Evolutionary conservation across 92 coral and sea anemone genomes (phyloP), one percentile per base, ranked within the genome.

Genomic region (Actinostola sp.): DNA sequence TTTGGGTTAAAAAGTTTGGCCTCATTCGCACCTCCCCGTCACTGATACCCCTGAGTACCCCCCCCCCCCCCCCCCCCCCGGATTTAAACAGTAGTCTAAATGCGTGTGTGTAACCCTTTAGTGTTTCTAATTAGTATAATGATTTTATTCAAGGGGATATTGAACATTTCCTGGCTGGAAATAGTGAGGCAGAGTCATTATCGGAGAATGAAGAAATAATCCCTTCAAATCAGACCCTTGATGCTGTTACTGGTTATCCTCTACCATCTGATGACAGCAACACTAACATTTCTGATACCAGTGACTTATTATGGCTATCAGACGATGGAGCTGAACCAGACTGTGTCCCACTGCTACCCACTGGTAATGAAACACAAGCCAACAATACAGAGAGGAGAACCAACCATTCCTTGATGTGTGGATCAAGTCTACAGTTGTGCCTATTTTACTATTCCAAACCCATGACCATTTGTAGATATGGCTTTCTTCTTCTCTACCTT

Each of bases 151-250:
- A 49, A 83, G 88, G 44, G 71, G 83, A 77, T 64, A 62, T 84
- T 75, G 71, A 81, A 33, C 33, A 32, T 20, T 84, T 84, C 42
- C 53, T 84, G 10, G 66, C 89, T 43, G 89, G 89, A 31, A 75
- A 54, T 46, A 21, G 19, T 5, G 25, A 20, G n/a, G 20, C 31
- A 33, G 63, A n/a, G 16, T 24, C 33, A 35, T 21, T 28, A 13
- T 33, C 42, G 10, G 60, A 38, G 21, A 38, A 43, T 13, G 45
- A 35, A 21, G 70, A 45, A 14, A 28, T 16, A 33, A 21, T 11
- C 48, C 27, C 41, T 8, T 38, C 48, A 38, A 55, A 43, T 51
- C n/a, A 35, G 29, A 19, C 38, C 19, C 25, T 9, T 16, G 80
- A 74, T 58, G 71, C 33, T 44, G 71, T 30, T 12, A 49, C 69